Conservation (phyloP, 2,888 invertebrate genomes). For the Cryptus viduatorius region DNA sequence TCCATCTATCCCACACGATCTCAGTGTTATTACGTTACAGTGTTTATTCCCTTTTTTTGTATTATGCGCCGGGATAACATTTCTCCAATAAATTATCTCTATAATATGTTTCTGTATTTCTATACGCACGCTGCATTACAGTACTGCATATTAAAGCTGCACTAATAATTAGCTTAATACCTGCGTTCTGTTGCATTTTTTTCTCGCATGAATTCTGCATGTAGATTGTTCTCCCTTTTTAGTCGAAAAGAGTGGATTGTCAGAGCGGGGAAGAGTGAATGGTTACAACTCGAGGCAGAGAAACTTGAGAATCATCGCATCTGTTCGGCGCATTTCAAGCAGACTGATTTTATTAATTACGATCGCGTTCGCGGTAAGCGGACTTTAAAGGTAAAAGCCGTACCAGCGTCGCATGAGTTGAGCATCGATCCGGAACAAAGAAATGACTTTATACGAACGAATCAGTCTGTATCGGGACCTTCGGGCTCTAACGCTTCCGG, state of each 20-base stretch:
- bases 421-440: background rate
- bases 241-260: slow-evolving; percentile 32
- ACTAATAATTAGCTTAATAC: too few species aligned
- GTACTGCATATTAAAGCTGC: too few species aligned
- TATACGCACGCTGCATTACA: too few species aligned
- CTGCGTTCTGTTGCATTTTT: too few species aligned
- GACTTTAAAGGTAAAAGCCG: background rate
- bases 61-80: too few species aligned
- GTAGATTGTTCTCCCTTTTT: background rate
- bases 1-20: too few species aligned
- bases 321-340: slow-evolving; percentile 39
- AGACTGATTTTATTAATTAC: slow-evolving; percentile 15
- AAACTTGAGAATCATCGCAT: slow-evolving; percentile 34
- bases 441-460: background rate
- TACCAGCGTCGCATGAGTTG: slow-evolving; percentile 21
- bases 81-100: too few species aligned
- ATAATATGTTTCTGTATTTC: too few species aligned
- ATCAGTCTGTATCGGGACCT: background rate
- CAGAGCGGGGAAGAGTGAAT: slow-evolving; percentile 12
- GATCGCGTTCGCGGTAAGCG: slow-evolving; percentile 7
- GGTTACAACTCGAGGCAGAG: slow-evolving; percentile 34
- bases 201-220: too few species aligned
- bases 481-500: background rate
- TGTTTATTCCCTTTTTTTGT: too few species aligned
- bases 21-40: too few species aligned